These are phyloP conservation scores for Colaptes auratus DNA, from an alignment of 2,113 vertebrate genomes.

Conservation along the genomic window DNA sequence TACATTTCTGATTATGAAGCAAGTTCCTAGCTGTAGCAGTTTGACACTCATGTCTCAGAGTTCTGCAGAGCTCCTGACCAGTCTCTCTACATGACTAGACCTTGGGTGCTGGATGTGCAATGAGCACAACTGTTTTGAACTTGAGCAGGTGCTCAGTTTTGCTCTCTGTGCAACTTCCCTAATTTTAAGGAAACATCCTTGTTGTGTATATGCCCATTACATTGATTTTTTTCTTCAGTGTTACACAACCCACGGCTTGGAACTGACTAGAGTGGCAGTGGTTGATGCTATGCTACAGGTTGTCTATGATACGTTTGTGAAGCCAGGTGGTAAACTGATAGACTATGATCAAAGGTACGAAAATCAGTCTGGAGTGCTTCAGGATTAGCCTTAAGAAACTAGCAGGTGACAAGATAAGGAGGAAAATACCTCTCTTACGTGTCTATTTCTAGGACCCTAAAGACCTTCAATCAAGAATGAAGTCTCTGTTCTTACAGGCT, in stretches of 20 bases:
- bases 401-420: background rate
- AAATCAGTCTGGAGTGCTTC: background rate
- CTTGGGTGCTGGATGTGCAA: background rate
- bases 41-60: background rate
- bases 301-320: conserved; percentile 82
- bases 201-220: background rate
- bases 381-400: background rate
- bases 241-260: conserved; percentile 81
- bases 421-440: background rate
- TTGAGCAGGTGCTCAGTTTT: background rate
- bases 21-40: background rate
- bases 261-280: conserved; percentile 80
- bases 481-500: background rate
- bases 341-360: conserved; percentile 84
- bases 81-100: background rate
- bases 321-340: conserved; percentile 78
- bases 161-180: background rate
- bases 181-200: background rate
- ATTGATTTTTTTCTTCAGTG: conserved; percentile 67
- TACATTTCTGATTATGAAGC: too few relatives aligned
- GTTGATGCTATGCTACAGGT: conserved; percentile 78
- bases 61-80: background rate
- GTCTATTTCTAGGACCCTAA: background rate
- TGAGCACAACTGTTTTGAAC: background rate
- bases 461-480: background rate